Evolutionary conservation across 2,797 vertebrate species (phyloP).

Genomic region (Macropodus opercularis): DNA sequence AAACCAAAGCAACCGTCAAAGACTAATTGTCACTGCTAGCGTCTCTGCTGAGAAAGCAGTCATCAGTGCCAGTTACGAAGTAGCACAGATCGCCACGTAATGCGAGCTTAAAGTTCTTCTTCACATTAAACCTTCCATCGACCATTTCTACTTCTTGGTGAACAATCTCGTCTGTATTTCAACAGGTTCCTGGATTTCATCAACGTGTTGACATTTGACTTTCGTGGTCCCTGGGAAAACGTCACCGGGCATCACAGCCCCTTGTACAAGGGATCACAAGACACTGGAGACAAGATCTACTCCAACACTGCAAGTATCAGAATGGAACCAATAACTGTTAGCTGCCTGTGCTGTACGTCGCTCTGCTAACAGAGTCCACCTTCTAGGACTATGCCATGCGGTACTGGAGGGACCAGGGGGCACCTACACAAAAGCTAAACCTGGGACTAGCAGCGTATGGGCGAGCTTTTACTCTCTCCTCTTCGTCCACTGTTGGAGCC

Average conservation of each 20-base stretch:
- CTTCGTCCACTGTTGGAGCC: conserved; percentile 59
- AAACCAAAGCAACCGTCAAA: neutral
- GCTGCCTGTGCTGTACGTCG: neutral
- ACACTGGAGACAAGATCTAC: conserved; percentile 61
- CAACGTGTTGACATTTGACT: conserved; percentile 80
- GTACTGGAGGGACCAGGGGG: conserved; percentile 76
- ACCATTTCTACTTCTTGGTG: neutral
- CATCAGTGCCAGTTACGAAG: conserved; percentile 75
- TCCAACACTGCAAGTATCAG: conserved; percentile 71
- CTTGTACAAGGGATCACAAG: conserved; percentile 62
- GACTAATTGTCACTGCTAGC: conserved; percentile 72
- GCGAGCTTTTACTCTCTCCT: conserved; percentile 68
- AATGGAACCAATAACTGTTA: neutral
- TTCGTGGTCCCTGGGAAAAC: conserved; percentile 76
- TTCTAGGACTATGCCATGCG: conserved; percentile 78
- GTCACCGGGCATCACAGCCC: conserved; percentile 82
- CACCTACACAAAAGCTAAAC: conserved; percentile 74
- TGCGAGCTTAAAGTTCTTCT: neutral
- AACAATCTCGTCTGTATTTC: conserved; percentile 12
- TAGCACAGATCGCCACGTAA: conserved; percentile 69
- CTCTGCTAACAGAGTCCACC: neutral
- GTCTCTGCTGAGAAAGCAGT: conserved; percentile 60
- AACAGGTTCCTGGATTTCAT: conserved; percentile 80
- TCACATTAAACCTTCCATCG: neutral
- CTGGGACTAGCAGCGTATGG: conserved; percentile 82